Percentiles rank a stretch among this genome's conserved stretches.
phyloP scores from a whole-genome alignment of 2,797 vertebrate species.

The Antrozous pallidus region DNA sequence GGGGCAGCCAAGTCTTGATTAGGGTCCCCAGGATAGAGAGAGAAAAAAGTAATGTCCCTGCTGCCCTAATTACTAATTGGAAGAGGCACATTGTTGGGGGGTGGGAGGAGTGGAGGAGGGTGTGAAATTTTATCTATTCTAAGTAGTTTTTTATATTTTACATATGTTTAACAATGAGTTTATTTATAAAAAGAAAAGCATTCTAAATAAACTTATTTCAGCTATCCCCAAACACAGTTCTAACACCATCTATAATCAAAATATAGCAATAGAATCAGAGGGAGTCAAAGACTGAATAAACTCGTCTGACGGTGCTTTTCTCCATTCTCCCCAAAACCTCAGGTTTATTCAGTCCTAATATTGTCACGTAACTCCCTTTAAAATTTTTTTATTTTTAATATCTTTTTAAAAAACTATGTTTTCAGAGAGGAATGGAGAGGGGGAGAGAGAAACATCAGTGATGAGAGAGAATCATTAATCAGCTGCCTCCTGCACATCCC shows the following conservation, averaged over 20 bases:
- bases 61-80: slow-evolving; percentile 8
- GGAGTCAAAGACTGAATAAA: not conserved
- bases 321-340: not conserved
- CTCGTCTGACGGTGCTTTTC: not conserved
- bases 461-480: too few relatives aligned
- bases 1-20: slow-evolving; percentile 55
- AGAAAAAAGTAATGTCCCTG: not conserved
- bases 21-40: not conserved
- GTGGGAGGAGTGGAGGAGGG: not conserved
- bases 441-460: too few relatives aligned
- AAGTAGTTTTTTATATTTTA: slow-evolving; percentile 31
- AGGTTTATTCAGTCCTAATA: not conserved
- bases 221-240: not conserved
- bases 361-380: not conserved
- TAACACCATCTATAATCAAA: not conserved
- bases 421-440: too few relatives aligned
- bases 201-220: slow-evolving; percentile 4
- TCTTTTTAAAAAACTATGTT: too few relatives aligned
- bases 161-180: slow-evolving; percentile 17
- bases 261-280: slow-evolving; percentile 10
- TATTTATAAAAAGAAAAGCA: slow-evolving; percentile 33
- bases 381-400: too few relatives aligned
- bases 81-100: not conserved
- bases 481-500: too few relatives aligned
- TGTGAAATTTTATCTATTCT: slow-evolving; percentile 7